Percentiles rank a stretch among this genome's conserved stretches.
These are phyloP conservation scores for Cephus spinipes DNA, from an alignment of 2,888 invertebrate genomes.

Conservation along the genomic window DNA sequence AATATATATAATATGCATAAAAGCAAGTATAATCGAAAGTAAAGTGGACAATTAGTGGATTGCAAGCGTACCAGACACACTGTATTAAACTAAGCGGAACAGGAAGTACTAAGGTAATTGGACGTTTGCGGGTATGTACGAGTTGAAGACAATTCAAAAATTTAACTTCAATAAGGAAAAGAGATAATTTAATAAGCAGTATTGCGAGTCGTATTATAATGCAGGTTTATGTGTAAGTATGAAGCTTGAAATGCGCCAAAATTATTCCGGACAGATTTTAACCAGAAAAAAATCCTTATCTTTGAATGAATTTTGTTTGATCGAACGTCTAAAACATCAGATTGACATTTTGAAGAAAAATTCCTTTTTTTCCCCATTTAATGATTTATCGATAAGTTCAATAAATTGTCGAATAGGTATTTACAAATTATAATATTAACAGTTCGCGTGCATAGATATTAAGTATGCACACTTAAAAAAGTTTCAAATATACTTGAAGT, in stretches of 20 bases:
- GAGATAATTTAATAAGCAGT: neutral
- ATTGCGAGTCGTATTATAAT: neutral
- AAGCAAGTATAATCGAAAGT: neutral
- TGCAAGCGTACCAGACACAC: neutral
- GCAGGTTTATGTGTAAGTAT: neutral
- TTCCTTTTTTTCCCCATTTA: accelerated
- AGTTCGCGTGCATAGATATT: neutral
- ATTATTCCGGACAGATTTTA: neutral
- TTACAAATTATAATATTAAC: neutral
- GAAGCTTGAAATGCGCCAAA: neutral
- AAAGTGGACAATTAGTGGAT: neutral
- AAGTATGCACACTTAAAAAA: neutral
- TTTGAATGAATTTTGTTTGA: neutral
- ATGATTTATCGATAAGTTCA: neutral
- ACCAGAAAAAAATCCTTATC: neutral
- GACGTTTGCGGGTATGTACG: neutral
- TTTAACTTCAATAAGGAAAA: neutral
- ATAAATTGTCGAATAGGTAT: neutral
- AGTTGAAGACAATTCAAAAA: neutral
- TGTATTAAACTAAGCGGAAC: neutral
- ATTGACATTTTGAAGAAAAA: neutral
- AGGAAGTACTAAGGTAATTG: neutral
- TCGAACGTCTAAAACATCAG: no score
- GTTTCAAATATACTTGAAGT: neutral
- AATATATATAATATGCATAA: neutral